Evolutionary conservation across 2,888 invertebrate genomes (phyloP).

Genomic region (Leptinotarsa tumamoca): DNA sequence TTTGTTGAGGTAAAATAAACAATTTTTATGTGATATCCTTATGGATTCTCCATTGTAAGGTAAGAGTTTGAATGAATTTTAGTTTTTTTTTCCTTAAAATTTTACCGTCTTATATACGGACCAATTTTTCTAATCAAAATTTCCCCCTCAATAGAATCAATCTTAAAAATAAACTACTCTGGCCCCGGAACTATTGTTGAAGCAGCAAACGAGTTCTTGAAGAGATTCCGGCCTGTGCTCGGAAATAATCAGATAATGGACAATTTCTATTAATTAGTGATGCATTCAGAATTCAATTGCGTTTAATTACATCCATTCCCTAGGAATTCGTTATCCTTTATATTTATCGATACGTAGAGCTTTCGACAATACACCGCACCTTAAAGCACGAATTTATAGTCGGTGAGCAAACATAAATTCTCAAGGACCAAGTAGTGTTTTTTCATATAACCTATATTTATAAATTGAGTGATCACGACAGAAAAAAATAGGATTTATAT

Average conservation of each 20-base stretch:
- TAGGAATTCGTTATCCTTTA: not conserved
- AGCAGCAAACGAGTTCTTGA: not conserved
- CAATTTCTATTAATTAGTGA: slow-evolving; percentile 3
- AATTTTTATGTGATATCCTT: too few species aligned
- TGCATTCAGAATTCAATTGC: not conserved
- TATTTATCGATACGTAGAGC: slow-evolving; percentile 1
- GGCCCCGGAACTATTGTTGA: not conserved
- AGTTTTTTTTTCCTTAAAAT: too few species aligned
- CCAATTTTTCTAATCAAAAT: too few species aligned
- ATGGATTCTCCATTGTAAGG: too few species aligned
- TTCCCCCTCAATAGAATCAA: too few species aligned
- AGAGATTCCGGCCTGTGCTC: not conserved
- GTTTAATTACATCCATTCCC: not conserved
- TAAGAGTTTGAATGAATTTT: too few species aligned
- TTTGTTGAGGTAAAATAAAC: too few species aligned
- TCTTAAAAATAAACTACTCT: not conserved
- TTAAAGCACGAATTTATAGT: not conserved
- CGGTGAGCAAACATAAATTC: not conserved
- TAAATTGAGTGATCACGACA: not conserved
- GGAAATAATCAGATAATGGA: not conserved
- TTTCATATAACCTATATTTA: not conserved
- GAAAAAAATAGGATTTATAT: not conserved
- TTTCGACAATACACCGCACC: not conserved
- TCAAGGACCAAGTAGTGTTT: not conserved
- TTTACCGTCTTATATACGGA: too few species aligned